These are phyloP conservation scores for Pimephales promelas DNA, from an alignment of 2,113 vertebrate genomes.

Conservation along the genomic window DNA sequence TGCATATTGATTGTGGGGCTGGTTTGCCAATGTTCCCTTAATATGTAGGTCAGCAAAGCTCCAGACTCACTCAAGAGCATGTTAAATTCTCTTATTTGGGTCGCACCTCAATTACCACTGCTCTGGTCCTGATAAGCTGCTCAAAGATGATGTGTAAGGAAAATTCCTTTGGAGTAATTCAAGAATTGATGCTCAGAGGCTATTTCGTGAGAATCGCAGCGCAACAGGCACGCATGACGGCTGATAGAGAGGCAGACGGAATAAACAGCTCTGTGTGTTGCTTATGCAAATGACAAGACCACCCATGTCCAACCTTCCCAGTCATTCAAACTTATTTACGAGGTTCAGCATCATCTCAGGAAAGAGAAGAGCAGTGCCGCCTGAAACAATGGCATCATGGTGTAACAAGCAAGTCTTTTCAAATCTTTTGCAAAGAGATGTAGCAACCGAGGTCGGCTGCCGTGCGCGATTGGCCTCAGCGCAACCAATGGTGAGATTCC, in stretches of 20 bases:
- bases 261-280: constrained; percentile 73
- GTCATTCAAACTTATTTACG: constrained; percentile 21
- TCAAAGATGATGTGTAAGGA: constrained; percentile 68
- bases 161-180: constrained; percentile 66
- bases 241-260: constrained; percentile 60
- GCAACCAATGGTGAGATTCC: constrained; percentile 48
- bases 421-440: constrained; percentile 55
- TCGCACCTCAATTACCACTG: constrained; percentile 75
- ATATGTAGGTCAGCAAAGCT: constrained; percentile 76
- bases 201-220: constrained; percentile 48
- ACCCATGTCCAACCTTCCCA: constrained; percentile 41
- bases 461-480: constrained; percentile 47
- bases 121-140: constrained; percentile 49
- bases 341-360: constrained; percentile 20
- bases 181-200: constrained; percentile 63
- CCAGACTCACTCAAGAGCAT: constrained; percentile 68
- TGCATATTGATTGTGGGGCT: constrained; percentile 65
- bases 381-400: constrained; percentile 41
- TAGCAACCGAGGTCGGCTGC: constrained; percentile 53
- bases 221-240: constrained; percentile 65
- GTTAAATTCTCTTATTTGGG: constrained; percentile 74
- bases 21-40: constrained; percentile 66
- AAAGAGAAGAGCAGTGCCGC: constrained; percentile 43
- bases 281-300: constrained; percentile 73
- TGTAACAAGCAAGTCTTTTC: constrained; percentile 47